phyloP scores from a whole-genome alignment of 2,888 invertebrate species.

The Listrodromus nycthemerus region DNA sequence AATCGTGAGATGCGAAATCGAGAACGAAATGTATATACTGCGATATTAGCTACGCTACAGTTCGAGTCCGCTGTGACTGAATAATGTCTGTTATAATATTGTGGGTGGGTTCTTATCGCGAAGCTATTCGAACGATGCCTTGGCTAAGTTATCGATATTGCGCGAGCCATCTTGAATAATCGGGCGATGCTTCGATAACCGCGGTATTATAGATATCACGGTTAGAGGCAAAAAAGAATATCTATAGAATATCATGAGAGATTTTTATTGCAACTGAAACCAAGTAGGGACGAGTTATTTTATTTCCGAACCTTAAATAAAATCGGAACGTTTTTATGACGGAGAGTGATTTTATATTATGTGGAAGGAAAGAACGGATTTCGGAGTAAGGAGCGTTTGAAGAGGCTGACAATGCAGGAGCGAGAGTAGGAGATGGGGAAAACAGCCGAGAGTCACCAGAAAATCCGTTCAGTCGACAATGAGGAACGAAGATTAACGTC shows the following conservation, averaged over 20 bases:
- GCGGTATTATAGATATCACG: background rate
- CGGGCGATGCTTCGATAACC: constrained; percentile 24
- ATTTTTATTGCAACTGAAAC: background rate
- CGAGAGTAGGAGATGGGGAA: background rate
- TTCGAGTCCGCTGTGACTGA: background rate
- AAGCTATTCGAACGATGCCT: constrained; percentile 15
- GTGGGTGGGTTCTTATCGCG: constrained; percentile 6
- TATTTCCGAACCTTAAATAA: background rate
- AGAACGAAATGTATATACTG: constrained; percentile 13
- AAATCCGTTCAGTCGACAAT: constrained; percentile 60
- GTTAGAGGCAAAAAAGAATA: background rate
- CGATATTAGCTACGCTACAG: background rate
- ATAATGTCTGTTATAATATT: constrained; percentile 20
- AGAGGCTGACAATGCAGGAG: constrained; percentile 36
- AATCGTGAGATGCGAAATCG: constrained; percentile 14
- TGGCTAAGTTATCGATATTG: constrained; percentile 40
- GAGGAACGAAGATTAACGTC: constrained; percentile 65
- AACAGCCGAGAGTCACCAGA: constrained; percentile 24
- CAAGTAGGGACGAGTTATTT: background rate
- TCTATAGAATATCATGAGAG: background rate
- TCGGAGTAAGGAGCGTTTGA: background rate
- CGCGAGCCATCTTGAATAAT: constrained; percentile 31
- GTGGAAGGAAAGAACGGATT: constrained; percentile 9
- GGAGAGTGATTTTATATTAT: constrained; percentile 11
- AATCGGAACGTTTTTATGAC: background rate